Evolutionary conservation across 2,888 invertebrate species (phyloP).

Genomic region (Lathronympha strigana): DNA sequence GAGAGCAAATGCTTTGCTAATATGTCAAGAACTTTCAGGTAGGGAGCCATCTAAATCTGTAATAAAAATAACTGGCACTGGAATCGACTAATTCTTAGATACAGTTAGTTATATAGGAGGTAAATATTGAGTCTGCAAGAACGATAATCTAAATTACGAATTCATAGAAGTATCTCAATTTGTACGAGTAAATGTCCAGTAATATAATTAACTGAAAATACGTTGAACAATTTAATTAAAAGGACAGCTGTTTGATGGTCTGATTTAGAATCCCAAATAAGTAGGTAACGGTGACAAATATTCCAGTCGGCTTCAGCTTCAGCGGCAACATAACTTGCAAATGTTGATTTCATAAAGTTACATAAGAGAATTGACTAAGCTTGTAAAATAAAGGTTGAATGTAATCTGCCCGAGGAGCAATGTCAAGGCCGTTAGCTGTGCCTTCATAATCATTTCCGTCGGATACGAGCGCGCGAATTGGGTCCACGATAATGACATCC

Average conservation of each 20-base stretch:
- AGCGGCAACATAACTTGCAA: neutral
- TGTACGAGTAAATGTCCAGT: neutral
- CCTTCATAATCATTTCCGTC: conserved; percentile 19
- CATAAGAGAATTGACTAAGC: too few relatives aligned
- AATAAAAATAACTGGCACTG: too few relatives aligned
- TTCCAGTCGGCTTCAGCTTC: neutral
- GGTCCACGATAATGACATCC: conserved; percentile 17
- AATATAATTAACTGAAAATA: neutral
- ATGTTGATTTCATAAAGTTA: too few relatives aligned
- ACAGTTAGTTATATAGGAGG: too few relatives aligned
- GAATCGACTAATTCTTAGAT: too few relatives aligned
- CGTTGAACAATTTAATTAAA: neutral
- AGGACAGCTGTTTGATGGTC: neutral
- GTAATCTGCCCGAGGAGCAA: neutral
- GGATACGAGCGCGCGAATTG: conserved; percentile 5
- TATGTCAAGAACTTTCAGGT: too few relatives aligned
- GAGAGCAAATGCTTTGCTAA: too few relatives aligned
- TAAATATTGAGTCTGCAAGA: too few relatives aligned
- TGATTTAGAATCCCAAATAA: neutral
- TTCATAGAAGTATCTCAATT: neutral
- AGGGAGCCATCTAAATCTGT: too few relatives aligned
- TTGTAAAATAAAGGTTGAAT: conserved; percentile 1
- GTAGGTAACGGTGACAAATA: neutral
- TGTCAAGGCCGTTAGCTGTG: conserved; percentile 8
- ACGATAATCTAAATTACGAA: neutral